Conservation (phyloP, 2,888 invertebrate genomes). For the Euclidia mi region DNA sequence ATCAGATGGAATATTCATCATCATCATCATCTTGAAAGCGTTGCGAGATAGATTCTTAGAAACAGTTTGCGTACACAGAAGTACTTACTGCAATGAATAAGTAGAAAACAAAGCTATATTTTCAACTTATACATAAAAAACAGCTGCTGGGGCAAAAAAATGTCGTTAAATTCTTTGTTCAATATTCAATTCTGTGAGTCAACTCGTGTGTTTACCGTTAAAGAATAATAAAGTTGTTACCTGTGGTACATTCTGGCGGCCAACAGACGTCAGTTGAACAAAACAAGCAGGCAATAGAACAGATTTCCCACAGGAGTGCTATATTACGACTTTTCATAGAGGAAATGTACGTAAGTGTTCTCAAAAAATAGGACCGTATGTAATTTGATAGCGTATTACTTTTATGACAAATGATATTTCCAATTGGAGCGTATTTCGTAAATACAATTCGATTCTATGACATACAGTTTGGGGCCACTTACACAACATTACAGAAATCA, state of each 20-base stretch:
- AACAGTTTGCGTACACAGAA: too few relatives aligned
- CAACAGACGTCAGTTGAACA: constrained; percentile 76
- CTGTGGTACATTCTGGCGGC: constrained; percentile 65
- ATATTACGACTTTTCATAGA: constrained; percentile 80
- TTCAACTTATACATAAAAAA: not conserved
- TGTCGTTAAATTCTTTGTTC: constrained; percentile 21
- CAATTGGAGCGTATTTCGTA: too few relatives aligned
- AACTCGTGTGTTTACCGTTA: constrained; percentile 44
- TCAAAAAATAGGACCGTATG: constrained; percentile 55
- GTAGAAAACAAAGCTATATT: not conserved
- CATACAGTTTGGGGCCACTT: too few relatives aligned
- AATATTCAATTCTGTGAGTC: constrained; percentile 45
- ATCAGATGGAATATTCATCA: too few relatives aligned
- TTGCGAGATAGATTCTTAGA: too few relatives aligned
- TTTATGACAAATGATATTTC: constrained; percentile 39
- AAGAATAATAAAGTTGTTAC: constrained; percentile 50
- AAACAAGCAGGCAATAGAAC: constrained; percentile 83
- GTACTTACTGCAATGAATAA: not conserved
- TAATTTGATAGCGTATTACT: constrained; percentile 57
- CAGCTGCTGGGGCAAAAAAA: constrained; percentile 27
- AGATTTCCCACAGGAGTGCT: constrained; percentile 82
- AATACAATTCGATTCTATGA: too few relatives aligned
- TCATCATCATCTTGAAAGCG: too few relatives aligned
- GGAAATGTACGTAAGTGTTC: constrained; percentile 63
- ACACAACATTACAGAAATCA: too few relatives aligned